A percentile compares a stretch with the other conserved stretches of the same genome.
phyloP scores from a whole-genome alignment of 2,888 invertebrate species.

The Lasioglossum leucozonium region DNA sequence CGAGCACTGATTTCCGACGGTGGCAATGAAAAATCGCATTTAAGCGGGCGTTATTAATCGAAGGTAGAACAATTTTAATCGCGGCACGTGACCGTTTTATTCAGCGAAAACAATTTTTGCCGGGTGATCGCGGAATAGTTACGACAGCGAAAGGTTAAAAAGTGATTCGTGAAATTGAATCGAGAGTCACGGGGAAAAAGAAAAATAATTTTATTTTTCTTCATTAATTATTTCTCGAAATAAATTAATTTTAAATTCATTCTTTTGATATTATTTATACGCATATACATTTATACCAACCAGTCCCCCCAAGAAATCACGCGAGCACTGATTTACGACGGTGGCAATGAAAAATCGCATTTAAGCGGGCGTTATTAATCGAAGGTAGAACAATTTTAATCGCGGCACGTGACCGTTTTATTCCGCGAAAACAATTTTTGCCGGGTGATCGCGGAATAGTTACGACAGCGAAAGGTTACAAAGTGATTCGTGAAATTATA shows the following conservation, averaged over 20 bases:
- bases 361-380: background rate
- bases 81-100: background rate
- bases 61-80: background rate
- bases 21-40: background rate
- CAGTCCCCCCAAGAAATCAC: too few species aligned
- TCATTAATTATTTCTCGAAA: too few species aligned
- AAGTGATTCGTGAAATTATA: constrained; percentile 38
- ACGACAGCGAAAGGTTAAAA: too few species aligned
- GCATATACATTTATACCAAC: too few species aligned
- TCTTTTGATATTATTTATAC: too few species aligned
- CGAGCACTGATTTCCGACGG: too few species aligned
- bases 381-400: background rate
- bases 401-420: constrained; percentile 2
- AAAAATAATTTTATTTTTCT: too few species aligned
- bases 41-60: background rate
- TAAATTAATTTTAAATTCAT: too few species aligned
- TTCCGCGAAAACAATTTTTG: constrained; percentile 7
- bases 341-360: background rate
- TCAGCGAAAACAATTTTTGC: too few species aligned
- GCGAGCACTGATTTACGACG: background rate
- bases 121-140: too few species aligned
- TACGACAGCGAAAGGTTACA: constrained; percentile 12
- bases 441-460: background rate
- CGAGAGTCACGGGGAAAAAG: too few species aligned
- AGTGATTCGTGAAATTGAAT: too few species aligned